These are phyloP conservation scores for Tapera naevia DNA, from an alignment of 2,797 vertebrate genomes.

Conservation along the genomic window DNA sequence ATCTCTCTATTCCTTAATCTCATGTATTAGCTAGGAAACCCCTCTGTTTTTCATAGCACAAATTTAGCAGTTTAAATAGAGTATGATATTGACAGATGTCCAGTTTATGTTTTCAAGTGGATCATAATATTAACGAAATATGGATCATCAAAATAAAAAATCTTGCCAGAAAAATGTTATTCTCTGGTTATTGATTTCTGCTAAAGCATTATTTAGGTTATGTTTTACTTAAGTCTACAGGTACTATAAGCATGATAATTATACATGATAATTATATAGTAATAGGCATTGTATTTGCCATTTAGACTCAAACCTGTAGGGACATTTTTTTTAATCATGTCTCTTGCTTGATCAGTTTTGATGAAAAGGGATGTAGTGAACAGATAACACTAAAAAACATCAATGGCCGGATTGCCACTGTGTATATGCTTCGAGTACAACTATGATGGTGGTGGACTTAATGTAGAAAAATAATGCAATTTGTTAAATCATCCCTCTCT, in stretches of 20 bases:
- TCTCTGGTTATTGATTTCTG: neutral
- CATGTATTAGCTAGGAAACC: neutral
- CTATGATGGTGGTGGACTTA: neutral
- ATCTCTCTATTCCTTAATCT: neutral
- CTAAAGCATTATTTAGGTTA: neutral
- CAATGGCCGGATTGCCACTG: neutral
- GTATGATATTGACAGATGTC: neutral
- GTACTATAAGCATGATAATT: neutral
- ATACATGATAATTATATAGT: neutral
- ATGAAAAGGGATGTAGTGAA: neutral
- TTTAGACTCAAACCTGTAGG: neutral
- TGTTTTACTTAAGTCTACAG: neutral
- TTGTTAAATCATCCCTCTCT: neutral
- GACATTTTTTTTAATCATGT: neutral
- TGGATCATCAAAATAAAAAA: neutral
- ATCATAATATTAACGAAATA: neutral
- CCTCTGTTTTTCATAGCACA: neutral
- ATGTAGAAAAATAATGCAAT: neutral
- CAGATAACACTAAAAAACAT: neutral
- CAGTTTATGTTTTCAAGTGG: neutral
- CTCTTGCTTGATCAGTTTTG: neutral
- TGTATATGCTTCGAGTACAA: neutral
- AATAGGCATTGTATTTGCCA: neutral
- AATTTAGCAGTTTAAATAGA: neutral
- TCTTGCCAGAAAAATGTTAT: neutral